Evolutionary conservation across 92 coral and sea anemone species (phyloP).

Genomic region (Porites lobata): DNA sequence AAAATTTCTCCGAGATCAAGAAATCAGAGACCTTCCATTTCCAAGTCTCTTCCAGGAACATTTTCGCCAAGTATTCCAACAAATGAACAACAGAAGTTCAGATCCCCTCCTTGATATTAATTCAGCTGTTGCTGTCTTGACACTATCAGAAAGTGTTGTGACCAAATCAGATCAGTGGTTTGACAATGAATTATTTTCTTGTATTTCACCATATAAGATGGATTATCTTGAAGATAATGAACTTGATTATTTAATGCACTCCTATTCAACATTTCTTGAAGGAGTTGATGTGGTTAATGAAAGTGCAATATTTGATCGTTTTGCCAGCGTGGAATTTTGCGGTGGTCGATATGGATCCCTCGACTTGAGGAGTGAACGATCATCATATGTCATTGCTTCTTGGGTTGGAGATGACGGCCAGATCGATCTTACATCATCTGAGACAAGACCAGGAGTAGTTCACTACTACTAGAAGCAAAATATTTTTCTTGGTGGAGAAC

Average conservation of each 20-base stretch:
- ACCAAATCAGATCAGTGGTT: conserved; percentile 25
- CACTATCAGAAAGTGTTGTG: conserved; percentile 10
- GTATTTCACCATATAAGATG: conserved; percentile 13
- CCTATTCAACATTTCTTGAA: conserved; percentile 18
- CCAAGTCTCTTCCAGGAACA: not conserved
- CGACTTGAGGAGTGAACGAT: conserved; percentile 33
- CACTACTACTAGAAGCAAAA: conserved; percentile 24
- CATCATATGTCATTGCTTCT: conserved; percentile 27
- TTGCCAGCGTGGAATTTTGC: conserved; percentile 28
- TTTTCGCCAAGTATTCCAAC: not conserved
- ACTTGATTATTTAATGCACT: not conserved
- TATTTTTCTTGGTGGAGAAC: conserved; percentile 4
- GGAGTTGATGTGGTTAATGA: conserved; percentile 3
- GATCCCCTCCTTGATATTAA: conserved; percentile 6
- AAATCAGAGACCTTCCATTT: conserved; percentile 39
- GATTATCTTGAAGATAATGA: conserved; percentile 21
- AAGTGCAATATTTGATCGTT: conserved; percentile 31
- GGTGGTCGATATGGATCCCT: conserved; percentile 42
- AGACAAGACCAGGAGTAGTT: conserved; percentile 35
- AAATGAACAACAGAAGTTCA: conserved; percentile 2
- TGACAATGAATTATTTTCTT: not conserved
- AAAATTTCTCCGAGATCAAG: conserved; percentile 56
- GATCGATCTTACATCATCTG: not conserved
- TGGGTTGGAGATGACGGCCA: conserved; percentile 40
- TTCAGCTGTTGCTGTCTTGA: conserved; percentile 2